Conservation (phyloP, 2,888 invertebrate genomes). For the Tyria jacobaeae region DNA sequence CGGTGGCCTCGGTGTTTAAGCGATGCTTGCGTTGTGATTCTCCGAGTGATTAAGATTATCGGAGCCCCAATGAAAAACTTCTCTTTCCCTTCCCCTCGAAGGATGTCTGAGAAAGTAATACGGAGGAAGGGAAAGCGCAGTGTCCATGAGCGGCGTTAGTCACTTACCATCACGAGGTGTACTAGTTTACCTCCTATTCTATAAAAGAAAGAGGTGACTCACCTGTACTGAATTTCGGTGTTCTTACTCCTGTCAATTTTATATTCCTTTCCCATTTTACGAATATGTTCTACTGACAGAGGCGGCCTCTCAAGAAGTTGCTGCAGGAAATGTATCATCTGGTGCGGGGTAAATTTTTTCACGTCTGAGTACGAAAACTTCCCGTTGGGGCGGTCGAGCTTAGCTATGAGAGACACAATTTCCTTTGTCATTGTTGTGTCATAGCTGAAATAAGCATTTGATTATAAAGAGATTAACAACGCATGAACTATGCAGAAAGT, state of each 20-base stretch:
- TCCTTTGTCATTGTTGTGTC: slow-evolving; percentile 89
- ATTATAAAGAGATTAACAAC: too few species aligned
- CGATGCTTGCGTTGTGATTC: too few species aligned
- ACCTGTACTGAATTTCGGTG: slow-evolving; percentile 89
- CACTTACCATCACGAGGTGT: too few species aligned
- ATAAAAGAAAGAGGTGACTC: neutral
- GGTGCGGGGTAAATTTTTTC: slow-evolving; percentile 86
- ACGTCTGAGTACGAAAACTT: slow-evolving; percentile 84
- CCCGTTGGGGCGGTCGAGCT: slow-evolving; percentile 67
- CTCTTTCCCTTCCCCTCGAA: too few species aligned
- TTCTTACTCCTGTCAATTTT: slow-evolving; percentile 89
- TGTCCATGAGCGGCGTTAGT: too few species aligned
- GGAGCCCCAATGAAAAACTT: too few species aligned
- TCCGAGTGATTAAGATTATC: too few species aligned
- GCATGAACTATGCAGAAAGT: too few species aligned
- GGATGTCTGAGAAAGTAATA: too few species aligned
- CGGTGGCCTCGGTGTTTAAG: too few species aligned
- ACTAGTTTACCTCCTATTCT: too few species aligned
- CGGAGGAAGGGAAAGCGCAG: too few species aligned
- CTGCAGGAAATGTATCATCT: slow-evolving; percentile 90
- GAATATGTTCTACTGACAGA: slow-evolving; percentile 84
- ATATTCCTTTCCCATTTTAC: slow-evolving; percentile 81
- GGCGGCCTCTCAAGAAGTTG: slow-evolving; percentile 87
- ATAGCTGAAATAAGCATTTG: slow-evolving; percentile 79
- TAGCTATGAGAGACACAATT: slow-evolving; percentile 85